A percentile compares a stretch with the other conserved stretches of the same genome.
Conservation (phyloP, 92 coral and sea anemone species). For the Phenganax stokvisi region DNA sequence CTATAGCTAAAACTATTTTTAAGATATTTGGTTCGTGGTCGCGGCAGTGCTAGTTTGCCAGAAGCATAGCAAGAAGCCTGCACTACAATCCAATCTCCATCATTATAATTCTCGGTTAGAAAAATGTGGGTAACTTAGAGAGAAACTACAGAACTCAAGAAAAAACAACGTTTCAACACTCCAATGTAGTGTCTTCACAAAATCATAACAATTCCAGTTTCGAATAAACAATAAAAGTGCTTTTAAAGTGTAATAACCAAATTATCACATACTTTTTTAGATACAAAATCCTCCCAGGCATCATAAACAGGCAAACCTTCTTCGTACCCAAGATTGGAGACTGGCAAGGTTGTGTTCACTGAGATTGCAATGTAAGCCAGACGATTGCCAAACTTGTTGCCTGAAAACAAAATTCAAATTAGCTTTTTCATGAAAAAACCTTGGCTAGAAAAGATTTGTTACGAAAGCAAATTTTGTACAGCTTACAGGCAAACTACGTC, state of each 20-base stretch:
- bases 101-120: no score
- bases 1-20: no score
- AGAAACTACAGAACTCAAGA: no score
- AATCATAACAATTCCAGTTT: neutral
- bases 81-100: no score
- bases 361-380: conserved; percentile 57
- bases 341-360: conserved; percentile 56
- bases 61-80: no score
- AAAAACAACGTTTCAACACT: no score
- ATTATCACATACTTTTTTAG: conserved; percentile 48
- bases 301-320: conserved; percentile 57
- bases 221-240: neutral
- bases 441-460: neutral
- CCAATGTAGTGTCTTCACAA: neutral
- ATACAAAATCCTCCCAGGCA: conserved; percentile 66
- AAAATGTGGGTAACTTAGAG: no score
- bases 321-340: conserved; percentile 47
- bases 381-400: conserved; percentile 68
- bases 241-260: neutral
- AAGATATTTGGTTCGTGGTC: no score
- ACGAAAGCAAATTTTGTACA: neutral
- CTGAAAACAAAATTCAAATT: conserved; percentile 34
- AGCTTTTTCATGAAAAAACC: neutral
- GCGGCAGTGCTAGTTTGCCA: no score
- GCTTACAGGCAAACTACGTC: neutral